Evolutionary conservation across 2,888 invertebrate species (phyloP), one percentile per base, ranked within the genome.

Genomic region (Drosophila bunnanda): DNA sequence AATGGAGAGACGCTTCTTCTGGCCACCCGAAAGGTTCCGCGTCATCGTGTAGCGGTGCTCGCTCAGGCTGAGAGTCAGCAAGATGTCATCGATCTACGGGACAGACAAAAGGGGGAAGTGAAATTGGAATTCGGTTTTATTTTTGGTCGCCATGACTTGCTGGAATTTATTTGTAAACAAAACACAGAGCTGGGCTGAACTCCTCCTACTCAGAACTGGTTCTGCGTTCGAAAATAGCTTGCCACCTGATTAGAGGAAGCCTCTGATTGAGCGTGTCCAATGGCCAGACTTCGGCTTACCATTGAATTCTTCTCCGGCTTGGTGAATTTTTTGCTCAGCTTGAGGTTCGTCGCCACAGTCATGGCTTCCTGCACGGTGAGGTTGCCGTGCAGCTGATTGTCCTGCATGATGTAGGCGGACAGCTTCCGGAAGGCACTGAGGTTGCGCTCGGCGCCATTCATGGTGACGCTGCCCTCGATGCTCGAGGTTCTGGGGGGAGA

Each of bases 331-430:
- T 95, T 94, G 53, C 97, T 96, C 67, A 98, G 94, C 92, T 98
- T 98, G 48, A 99, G 94, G 80, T 96, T 96, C 2, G 98, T 96
- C 9, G 98, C 98, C 38, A 98, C 98, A 80, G 95, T 95, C 98
- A 99, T 98, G 34, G 98, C 97, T 93, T 99, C 98, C 89, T 96
- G 96, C 4, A 98, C 98, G 0, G 97, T 97, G 78, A 99, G 94
- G 93, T 98, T 98, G 1, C 96, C 96, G 89, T 98, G 96, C 48
- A 98, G 94, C 92, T 97, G 97, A 93, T 97, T 97, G 91, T 97
- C 97, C 92, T 99, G 98, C 98, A 98, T 93, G 92, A 99, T 99
- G 93, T 98, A 98, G 89, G 97, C 98, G 0, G 98, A 98, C 79
- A 98, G 94, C 93, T 98, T 98, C 69, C 98, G 95, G 93, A 98